Conservation (phyloP, 2,797 vertebrate species). For the Onychomys leucogaster region DNA sequence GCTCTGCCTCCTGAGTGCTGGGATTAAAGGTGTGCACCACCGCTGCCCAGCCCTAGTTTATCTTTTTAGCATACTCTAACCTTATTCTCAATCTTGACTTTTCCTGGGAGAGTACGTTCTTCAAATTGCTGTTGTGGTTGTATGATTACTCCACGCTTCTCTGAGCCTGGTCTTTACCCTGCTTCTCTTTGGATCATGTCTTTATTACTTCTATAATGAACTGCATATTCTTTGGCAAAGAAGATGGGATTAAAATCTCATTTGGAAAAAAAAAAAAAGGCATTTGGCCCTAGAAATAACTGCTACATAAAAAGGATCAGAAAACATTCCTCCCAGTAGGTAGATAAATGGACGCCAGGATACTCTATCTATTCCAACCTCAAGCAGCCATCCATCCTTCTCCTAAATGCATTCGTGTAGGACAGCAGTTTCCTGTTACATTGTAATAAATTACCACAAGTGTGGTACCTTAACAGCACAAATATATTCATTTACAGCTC, state of each 20-base stretch:
- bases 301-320: not conserved
- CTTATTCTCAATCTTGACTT: not conserved
- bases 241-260: conserved; percentile 12
- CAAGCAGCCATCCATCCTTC: not conserved
- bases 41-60: not conserved
- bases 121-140: not conserved
- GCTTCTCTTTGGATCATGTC: not conserved
- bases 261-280: conserved; percentile 5
- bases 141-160: not conserved
- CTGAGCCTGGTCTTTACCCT: not conserved
- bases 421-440: not conserved
- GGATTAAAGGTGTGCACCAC: too few relatives aligned
- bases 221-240: not conserved
- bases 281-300: not conserved
- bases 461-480: not conserved
- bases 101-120: not conserved
- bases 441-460: not conserved
- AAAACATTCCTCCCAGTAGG: not conserved
- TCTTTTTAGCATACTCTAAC: not conserved
- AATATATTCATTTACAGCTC: not conserved
- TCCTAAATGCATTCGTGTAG: not conserved
- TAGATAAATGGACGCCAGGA: not conserved
- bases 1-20: too few relatives aligned
- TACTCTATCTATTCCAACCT: not conserved
- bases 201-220: conserved; percentile 2